Percentiles rank a stretch among this genome's conserved stretches.
Evolutionary conservation across 2,113 vertebrate genomes (phyloP).

Genomic region (Paralichthys olivaceus): DNA sequence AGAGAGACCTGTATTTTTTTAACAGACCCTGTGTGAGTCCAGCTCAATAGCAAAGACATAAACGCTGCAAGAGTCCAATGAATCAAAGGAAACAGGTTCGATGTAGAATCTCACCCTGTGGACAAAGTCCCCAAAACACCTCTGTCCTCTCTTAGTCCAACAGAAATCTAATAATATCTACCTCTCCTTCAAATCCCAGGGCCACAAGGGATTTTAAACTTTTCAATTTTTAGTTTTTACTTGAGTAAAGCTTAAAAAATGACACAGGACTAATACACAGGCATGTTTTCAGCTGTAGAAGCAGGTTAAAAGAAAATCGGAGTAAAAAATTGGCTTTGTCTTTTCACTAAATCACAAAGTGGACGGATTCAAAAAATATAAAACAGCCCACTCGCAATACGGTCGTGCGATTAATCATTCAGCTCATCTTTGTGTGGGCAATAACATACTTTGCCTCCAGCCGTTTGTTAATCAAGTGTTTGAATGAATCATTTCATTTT

Average conservation of each 20-base stretch:
- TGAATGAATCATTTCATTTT: not conserved
- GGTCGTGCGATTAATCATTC: not conserved
- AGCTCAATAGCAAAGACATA: not conserved
- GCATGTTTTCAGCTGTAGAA: not conserved
- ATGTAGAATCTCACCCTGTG: conserved; percentile 25
- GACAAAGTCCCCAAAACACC: conserved; percentile 11
- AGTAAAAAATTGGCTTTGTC: not conserved
- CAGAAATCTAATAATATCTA: not conserved
- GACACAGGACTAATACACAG: not conserved
- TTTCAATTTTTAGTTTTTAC: not conserved
- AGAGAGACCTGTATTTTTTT: not conserved
- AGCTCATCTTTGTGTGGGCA: conserved; percentile 7
- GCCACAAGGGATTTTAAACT: not conserved
- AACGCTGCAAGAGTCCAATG: conserved; percentile 8
- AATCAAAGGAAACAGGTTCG: conserved; percentile 13
- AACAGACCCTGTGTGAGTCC: not conserved
- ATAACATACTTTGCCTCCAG: not conserved
- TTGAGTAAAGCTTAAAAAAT: not conserved
- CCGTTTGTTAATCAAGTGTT: not conserved
- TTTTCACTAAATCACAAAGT: not conserved
- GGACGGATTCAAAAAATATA: not conserved
- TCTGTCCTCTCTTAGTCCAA: not conserved
- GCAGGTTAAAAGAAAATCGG: not conserved
- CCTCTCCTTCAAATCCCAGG: not conserved
- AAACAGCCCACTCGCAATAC: not conserved